These are phyloP conservation scores for Mobula hypostoma DNA, from an alignment of 2,113 vertebrate genomes.

Conservation along the genomic window DNA sequence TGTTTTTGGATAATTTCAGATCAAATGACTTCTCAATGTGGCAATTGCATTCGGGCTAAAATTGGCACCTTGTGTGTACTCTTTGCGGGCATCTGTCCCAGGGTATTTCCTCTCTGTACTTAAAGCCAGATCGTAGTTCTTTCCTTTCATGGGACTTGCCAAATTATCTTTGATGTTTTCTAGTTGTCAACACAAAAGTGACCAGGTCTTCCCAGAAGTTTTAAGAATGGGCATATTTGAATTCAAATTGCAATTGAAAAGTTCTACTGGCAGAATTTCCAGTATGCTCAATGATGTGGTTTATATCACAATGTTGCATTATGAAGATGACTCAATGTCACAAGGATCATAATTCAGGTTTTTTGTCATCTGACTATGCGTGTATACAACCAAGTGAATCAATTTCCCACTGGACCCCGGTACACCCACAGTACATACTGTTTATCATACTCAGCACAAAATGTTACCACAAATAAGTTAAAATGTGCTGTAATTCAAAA, in stretches of 20 bases:
- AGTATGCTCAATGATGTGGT: neutral
- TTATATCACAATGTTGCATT: neutral
- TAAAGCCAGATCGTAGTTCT: neutral
- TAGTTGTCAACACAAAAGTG: neutral
- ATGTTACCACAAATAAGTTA: too few relatives aligned
- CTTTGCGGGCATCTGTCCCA: neutral
- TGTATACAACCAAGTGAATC: too few relatives aligned
- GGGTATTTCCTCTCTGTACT: neutral
- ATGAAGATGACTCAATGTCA: neutral
- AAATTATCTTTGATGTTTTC: neutral
- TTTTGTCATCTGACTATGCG: too few relatives aligned
- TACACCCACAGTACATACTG: too few relatives aligned
- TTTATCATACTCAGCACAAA: too few relatives aligned
- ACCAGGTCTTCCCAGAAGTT: neutral
- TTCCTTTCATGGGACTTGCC: neutral
- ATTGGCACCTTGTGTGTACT: neutral
- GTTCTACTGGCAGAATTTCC: neutral
- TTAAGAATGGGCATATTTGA: neutral
- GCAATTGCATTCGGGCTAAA: neutral
- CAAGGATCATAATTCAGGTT: neutral
- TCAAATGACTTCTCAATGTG: neutral
- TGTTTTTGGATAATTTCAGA: neutral
- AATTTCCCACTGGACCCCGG: too few relatives aligned
- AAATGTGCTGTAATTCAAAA: too few relatives aligned
- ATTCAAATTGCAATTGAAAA: neutral